These are phyloP conservation scores for Riparia riparia DNA, from an alignment of 2,113 vertebrate species.

Conservation along the genomic window DNA sequence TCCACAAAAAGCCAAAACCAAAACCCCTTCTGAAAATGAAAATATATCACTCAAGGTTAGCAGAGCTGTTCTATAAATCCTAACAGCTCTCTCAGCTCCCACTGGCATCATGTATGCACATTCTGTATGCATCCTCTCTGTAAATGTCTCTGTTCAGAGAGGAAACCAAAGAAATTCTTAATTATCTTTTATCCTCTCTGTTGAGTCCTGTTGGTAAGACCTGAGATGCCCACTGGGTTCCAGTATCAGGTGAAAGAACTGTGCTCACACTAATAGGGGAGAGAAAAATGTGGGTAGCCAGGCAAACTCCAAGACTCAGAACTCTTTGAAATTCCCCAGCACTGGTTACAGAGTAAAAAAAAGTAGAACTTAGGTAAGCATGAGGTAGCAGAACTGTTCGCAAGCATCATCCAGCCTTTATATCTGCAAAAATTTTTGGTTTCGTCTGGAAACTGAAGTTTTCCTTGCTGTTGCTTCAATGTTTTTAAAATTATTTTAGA, in stretches of 20 bases:
- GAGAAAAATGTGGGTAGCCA: neutral
- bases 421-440: neutral
- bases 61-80: neutral
- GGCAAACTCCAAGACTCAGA: neutral
- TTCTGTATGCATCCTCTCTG: neutral
- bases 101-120: neutral
- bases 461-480: neutral
- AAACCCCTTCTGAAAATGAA: neutral
- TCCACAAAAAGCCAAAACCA: fast-evolving
- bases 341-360: neutral
- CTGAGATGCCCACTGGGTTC: neutral
- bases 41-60: neutral
- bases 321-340: neutral
- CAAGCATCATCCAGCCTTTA: neutral
- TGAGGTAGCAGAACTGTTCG: neutral
- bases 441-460: neutral
- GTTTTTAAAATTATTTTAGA: neutral
- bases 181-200: neutral
- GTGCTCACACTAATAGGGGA: neutral
- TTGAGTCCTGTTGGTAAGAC: neutral
- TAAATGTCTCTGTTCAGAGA: neutral
- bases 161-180: neutral
- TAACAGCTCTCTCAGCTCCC: neutral
- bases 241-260: neutral
- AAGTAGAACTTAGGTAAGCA: neutral